Conservation (phyloP, 2,113 vertebrate species). For the Nematolebias whitei region DNA sequence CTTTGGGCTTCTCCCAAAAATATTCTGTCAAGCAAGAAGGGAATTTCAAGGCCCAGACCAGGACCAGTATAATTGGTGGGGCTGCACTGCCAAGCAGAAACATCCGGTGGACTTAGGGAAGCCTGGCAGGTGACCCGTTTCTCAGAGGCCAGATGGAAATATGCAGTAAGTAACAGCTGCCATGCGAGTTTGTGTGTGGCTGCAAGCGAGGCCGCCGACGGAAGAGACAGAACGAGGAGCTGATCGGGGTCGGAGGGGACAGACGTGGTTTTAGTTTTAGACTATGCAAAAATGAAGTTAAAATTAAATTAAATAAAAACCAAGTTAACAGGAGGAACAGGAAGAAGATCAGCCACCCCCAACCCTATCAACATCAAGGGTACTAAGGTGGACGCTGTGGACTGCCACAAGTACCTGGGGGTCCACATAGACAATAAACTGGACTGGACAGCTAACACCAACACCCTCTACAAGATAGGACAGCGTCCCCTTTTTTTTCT, state of each 20-base stretch:
- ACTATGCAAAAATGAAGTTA: not conserved
- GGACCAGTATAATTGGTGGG: slow-evolving; percentile 74
- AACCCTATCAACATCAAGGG: too few relatives aligned
- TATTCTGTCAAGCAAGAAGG: slow-evolving; percentile 45
- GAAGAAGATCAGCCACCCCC: too few relatives aligned
- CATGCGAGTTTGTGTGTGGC: slow-evolving; percentile 48
- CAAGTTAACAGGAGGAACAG: too few relatives aligned
- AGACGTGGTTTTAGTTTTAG: slow-evolving; percentile 12
- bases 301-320: too few relatives aligned
- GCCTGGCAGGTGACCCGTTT: slow-evolving; percentile 63
- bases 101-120: slow-evolving; percentile 60
- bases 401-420: too few relatives aligned
- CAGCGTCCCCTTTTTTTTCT: too few relatives aligned
- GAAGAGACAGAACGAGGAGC: slow-evolving; percentile 27
- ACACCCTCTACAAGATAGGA: too few relatives aligned
- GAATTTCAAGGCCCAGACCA: slow-evolving; percentile 65
- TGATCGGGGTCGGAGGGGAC: not conserved
- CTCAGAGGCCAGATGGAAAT: slow-evolving; percentile 57
- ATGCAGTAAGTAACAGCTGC: slow-evolving; percentile 32
- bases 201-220: slow-evolving; percentile 12
- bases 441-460: too few relatives aligned
- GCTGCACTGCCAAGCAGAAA: slow-evolving; percentile 58
- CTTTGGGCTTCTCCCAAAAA: slow-evolving; percentile 47
- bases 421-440: too few relatives aligned
- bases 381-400: too few relatives aligned